phyloP scores from a whole-genome alignment of 2,888 invertebrate genomes.

The Melanotus villosus region DNA sequence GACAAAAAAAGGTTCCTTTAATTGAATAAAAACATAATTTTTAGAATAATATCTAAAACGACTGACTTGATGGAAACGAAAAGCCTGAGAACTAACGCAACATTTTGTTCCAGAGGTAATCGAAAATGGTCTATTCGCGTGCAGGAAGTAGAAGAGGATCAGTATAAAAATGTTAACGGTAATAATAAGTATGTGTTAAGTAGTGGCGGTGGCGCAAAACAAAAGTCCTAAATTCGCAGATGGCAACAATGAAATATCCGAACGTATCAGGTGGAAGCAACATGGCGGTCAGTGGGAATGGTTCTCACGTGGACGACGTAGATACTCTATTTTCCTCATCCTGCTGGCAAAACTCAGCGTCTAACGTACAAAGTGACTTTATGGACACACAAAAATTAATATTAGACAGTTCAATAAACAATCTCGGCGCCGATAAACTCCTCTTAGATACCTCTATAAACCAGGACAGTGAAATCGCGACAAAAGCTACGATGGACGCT shows the following conservation, averaged over 20 bases:
- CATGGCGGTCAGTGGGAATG: conserved; percentile 65
- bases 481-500: conserved; percentile 74
- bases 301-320: conserved; percentile 70
- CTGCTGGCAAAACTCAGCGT: conserved; percentile 76
- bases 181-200: conserved; percentile 39
- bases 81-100: conserved; percentile 24
- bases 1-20: conserved; percentile 4
- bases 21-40: conserved; percentile 1
- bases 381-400: conserved; percentile 73
- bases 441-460: conserved; percentile 67
- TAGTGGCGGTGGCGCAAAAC: conserved; percentile 29
- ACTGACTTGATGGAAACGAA: neutral
- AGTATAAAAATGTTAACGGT: conserved; percentile 46
- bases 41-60: too few relatives aligned
- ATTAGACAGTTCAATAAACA: conserved; percentile 72
- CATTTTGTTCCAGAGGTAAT: conserved; percentile 40
- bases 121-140: conserved; percentile 40
- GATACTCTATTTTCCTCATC: conserved; percentile 81
- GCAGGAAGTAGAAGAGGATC: conserved; percentile 42
- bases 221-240: conserved; percentile 49
- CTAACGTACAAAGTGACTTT: conserved; percentile 69
- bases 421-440: conserved; percentile 68
- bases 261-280: conserved; percentile 65
- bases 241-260: conserved; percentile 69
- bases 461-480: conserved; percentile 68